Evolutionary conservation across 2,113 vertebrate species (phyloP).

Genomic region (Eudyptes chrysolophus): DNA sequence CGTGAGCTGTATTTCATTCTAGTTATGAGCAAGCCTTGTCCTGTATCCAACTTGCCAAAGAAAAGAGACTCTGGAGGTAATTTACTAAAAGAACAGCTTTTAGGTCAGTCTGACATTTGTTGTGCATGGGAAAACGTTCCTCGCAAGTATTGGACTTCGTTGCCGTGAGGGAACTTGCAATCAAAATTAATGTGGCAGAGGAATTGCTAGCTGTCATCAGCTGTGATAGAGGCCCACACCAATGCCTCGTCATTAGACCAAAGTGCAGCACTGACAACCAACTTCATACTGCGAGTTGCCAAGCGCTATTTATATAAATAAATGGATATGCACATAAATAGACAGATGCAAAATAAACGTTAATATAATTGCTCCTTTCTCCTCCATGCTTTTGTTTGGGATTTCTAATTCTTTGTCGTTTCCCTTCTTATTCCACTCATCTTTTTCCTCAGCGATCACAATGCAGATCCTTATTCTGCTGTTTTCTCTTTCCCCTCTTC

Average conservation of each 20-base stretch:
- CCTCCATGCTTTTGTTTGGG: not conserved
- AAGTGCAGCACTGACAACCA: not conserved
- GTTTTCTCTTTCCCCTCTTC: not conserved
- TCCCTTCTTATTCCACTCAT: not conserved
- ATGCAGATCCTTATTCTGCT: not conserved
- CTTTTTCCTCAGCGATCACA: not conserved
- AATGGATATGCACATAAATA: not conserved
- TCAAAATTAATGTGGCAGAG: not conserved
- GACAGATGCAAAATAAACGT: not conserved
- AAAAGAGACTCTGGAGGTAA: not conserved
- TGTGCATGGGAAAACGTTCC: not conserved
- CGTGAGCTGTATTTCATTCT: not conserved
- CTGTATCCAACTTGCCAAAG: not conserved
- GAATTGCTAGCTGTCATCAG: not conserved
- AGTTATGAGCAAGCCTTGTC: not conserved
- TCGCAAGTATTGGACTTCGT: not conserved
- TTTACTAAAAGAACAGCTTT: not conserved
- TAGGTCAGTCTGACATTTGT: not conserved
- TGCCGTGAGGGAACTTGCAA: not conserved
- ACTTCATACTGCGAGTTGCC: not conserved
- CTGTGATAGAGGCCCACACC: not conserved
- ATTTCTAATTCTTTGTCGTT: not conserved
- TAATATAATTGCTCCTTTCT: not conserved
- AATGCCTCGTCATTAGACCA: not conserved
- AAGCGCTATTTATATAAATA: not conserved